Evolutionary conservation across 2,113 vertebrate genomes (phyloP).

Genomic region (Lepus timidus): DNA sequence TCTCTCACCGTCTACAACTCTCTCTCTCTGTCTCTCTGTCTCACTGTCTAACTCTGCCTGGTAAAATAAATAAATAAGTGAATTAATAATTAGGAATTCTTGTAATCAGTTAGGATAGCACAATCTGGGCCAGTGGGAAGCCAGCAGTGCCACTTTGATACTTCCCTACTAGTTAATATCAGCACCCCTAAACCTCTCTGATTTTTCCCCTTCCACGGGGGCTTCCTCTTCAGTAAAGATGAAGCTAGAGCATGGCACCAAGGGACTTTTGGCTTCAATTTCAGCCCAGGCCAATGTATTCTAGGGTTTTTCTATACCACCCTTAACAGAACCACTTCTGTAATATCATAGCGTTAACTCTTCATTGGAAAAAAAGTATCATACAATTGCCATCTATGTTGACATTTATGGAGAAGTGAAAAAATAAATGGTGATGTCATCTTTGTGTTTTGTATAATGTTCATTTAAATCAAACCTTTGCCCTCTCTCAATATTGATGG

Average conservation of each 20-base stretch:
- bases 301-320: background rate
- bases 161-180: background rate
- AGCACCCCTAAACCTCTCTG: background rate
- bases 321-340: background rate
- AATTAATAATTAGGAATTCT: background rate
- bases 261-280: background rate
- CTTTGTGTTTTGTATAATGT: background rate
- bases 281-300: background rate
- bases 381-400: background rate
- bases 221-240: background rate
- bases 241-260: background rate
- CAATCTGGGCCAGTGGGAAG: background rate
- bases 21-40: too few species aligned
- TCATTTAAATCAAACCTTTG: background rate
- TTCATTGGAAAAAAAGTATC: slow-evolving; percentile 22
- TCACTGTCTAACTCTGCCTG: too few species aligned
- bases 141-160: background rate
- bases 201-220: background rate
- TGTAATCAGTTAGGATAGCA: background rate
- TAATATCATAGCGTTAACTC: background rate
- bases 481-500: background rate
- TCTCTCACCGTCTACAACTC: too few species aligned
- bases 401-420: background rate
- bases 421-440: background rate
- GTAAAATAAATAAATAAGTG: background rate